phyloP scores from a whole-genome alignment of 2,888 invertebrate species.

The Lampropteryx suffumata region DNA sequence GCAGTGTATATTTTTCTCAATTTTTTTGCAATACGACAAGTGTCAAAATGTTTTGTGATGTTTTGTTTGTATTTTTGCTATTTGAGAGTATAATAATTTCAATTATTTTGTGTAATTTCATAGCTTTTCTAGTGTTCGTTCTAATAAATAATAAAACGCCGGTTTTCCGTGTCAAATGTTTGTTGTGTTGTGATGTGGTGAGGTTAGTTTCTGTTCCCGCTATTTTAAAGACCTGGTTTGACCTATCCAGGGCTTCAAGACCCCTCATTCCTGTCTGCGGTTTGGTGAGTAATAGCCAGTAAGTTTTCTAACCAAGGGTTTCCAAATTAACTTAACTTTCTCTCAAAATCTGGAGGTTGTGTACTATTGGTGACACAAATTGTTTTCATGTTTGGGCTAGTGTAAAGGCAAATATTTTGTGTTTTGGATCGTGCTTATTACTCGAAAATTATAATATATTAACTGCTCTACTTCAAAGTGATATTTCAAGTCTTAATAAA shows the following conservation, averaged over 20 bases:
- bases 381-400: conserved; percentile 27
- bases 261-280: conserved; percentile 59
- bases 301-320: conserved; percentile 62
- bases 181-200: conserved; percentile 53
- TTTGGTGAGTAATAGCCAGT: conserved; percentile 76
- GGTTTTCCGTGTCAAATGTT: conserved; percentile 40
- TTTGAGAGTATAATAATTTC: conserved; percentile 29
- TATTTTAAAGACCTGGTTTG: conserved; percentile 51
- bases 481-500: too few relatives aligned
- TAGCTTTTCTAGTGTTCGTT: conserved; percentile 21
- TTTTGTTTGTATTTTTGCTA: conserved; percentile 55
- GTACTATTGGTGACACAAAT: conserved; percentile 17
- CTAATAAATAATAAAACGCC: conserved; percentile 8
- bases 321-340: conserved; percentile 50
- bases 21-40: conserved; percentile 48
- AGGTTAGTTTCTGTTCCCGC: conserved; percentile 81
- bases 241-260: conserved; percentile 23
- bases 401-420: conserved; percentile 22
- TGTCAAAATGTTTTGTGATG: conserved; percentile 71
- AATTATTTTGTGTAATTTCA: conserved; percentile 24
- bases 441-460: conserved; percentile 19
- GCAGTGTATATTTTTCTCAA: conserved; percentile 38
- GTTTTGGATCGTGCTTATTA: conserved; percentile 18
- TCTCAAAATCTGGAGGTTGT: conserved; percentile 23
- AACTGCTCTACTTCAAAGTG: conserved; percentile 17